phyloP scores from a whole-genome alignment of 2,797 vertebrate species.

The Poeciliopsis paucimaculata region DNA sequence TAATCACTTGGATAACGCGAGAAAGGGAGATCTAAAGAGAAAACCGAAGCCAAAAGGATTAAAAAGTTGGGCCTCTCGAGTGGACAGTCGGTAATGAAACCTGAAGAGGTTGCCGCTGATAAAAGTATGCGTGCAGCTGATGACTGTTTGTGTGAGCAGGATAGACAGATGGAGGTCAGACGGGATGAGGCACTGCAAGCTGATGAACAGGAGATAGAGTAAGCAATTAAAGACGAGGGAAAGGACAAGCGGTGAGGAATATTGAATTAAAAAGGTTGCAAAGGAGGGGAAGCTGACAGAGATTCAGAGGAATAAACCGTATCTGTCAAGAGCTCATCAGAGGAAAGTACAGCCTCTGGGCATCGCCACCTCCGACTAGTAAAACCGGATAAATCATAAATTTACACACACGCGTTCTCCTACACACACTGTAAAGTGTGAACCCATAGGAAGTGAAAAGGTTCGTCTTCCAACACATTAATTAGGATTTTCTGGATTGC shows the following conservation, averaged over 20 bases:
- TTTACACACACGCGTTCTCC: background rate
- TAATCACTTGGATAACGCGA: constrained; percentile 56
- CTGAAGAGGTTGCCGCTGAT: constrained; percentile 22
- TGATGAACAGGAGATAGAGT: constrained; percentile 33
- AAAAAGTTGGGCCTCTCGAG: constrained; percentile 27
- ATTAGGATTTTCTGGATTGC: constrained; percentile 45
- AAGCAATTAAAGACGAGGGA: constrained; percentile 48
- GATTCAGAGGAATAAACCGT: constrained; percentile 62
- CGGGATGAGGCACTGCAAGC: constrained; percentile 22
- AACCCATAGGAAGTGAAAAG: constrained; percentile 25
- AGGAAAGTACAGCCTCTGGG: constrained; percentile 66
- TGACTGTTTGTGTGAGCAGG: constrained; percentile 11
- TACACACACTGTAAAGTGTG: constrained; percentile 2
- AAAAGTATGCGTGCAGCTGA: constrained; percentile 20
- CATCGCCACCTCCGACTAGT: constrained; percentile 62
- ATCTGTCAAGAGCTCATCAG: constrained; percentile 75
- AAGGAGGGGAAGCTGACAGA: constrained; percentile 35
- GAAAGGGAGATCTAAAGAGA: constrained; percentile 33
- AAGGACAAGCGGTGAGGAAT: constrained; percentile 23
- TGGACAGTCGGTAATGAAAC: constrained; percentile 28
- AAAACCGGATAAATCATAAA: constrained; percentile 65
- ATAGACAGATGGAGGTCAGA: constrained; percentile 9
- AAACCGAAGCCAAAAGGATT: constrained; percentile 13
- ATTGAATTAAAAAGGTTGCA: constrained; percentile 14
- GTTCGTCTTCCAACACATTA: constrained; percentile 51